Evolutionary conservation across 37 sponge, comb jelly and placozoan genomes (phyloP), one percentile per base, ranked within the genome.

Genomic region (Sycon ciliatum): DNA sequence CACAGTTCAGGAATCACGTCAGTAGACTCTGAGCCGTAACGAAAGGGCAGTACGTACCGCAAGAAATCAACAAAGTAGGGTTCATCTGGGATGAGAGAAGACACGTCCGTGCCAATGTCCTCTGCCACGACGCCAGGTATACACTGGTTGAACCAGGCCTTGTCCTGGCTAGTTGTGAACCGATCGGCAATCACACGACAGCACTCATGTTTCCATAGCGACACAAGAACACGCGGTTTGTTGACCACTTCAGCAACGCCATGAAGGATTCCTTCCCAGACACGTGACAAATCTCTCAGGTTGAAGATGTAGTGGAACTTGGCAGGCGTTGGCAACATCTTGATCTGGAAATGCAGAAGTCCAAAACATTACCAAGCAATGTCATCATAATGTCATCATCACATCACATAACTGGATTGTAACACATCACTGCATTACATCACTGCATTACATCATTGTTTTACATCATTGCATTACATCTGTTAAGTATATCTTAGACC

Each of bases 221-320:
- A 78, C 32, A 98, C 39, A 11, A 89, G 58, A 3, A 84, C 69
- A 18, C 71, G 67, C 20, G 32, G n/a, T 6, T 61, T 38, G 13
- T 35, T 64, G 55, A 85, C 26, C n/a, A 69, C 40, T 3, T 92
- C 90, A 67, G 53, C 69, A 13, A 73, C 63, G 4, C 89, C 69
- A 35, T 89, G 77, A 26, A 98, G 84, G 76, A 89, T 89, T 18
- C 99, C 99, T 68, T 98, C 91, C 99, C 99, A 98, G 55, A 98
- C 93, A 3, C 99, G 90, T 23, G 94, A 93, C 63, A 98, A 80
- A 69, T 98, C 99, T 29, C 99, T 82, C 58, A 98, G 81, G 70
- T 98, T 98, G 79, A 98, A 98, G 22, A 89, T 79, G 73, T 98
- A 98, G 72, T 98, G 99, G 71, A 98, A 98, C 73, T 98, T 98